phyloP scores from a whole-genome alignment of 2,113 vertebrate species.

The Microcebus murinus region DNA sequence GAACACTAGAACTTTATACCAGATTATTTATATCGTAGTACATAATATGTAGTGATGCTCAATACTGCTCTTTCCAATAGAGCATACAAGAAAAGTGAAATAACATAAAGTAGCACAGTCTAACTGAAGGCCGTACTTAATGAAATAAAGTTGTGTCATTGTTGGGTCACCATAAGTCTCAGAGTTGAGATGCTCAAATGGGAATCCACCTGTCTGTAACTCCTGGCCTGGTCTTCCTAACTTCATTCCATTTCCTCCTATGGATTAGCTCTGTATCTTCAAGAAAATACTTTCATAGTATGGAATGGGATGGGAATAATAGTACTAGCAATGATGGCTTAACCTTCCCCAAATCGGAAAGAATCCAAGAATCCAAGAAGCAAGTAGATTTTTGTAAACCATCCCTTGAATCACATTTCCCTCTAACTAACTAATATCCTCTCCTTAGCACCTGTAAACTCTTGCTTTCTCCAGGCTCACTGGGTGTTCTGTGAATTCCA shows the following conservation, averaged over 20 bases:
- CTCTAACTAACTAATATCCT: background rate
- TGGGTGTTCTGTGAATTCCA: background rate
- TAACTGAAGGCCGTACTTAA: background rate
- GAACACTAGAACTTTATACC: background rate
- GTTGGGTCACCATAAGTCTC: background rate
- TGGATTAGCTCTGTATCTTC: background rate
- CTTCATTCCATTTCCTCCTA: background rate
- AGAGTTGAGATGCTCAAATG: background rate
- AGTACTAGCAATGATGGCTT: background rate
- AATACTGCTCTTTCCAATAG: background rate
- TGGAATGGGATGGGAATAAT: background rate
- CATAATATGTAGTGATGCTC: background rate
- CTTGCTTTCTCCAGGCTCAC: background rate
- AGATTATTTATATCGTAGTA: background rate
- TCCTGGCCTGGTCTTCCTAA: background rate
- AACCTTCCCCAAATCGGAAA: background rate
- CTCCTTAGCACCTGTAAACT: background rate
- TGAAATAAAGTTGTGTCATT: background rate
- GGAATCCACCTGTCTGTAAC: background rate
- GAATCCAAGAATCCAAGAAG: background rate
- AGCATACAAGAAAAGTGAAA: background rate
- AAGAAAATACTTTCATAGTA: background rate
- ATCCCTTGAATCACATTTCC: background rate
- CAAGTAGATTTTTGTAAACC: background rate
- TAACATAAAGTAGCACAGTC: background rate